phyloP scores from a whole-genome alignment of 2,888 invertebrate species.

The Catocala sponsa region DNA sequence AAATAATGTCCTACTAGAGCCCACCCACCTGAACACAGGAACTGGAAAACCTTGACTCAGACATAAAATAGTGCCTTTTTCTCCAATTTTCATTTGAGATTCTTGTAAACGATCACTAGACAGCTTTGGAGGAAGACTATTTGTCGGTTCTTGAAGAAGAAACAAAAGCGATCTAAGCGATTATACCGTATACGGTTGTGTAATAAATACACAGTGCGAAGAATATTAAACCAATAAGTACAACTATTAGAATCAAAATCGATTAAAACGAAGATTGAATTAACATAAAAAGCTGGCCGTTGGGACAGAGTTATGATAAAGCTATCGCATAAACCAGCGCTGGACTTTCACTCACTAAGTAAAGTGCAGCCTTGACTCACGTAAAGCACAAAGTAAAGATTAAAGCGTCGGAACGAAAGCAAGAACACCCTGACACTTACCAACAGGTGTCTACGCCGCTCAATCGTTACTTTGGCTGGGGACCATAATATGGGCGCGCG shows the following conservation, averaged over 20 bases:
- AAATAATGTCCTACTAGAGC: constrained; percentile 34
- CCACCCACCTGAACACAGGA: constrained; percentile 91
- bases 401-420: constrained; percentile 84
- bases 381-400: constrained; percentile 87
- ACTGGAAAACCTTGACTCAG: constrained; percentile 93
- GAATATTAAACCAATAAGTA: constrained; percentile 33
- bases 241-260: constrained; percentile 31
- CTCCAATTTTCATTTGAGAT: constrained; percentile 67
- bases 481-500: constrained; percentile 76
- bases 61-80: constrained; percentile 88
- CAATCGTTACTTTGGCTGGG: constrained; percentile 87
- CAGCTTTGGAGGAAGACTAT: constrained; percentile 90
- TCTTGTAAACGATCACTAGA: constrained; percentile 88
- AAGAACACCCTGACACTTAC: constrained; percentile 88
- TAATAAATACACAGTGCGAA: constrained; percentile 42
- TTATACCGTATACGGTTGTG: constrained; percentile 42
- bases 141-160: constrained; percentile 89
- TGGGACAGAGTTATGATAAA: constrained; percentile 55
- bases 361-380: constrained; percentile 72
- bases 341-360: constrained; percentile 49
- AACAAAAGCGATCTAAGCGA: constrained; percentile 53
- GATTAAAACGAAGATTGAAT: constrained; percentile 43
- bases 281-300: constrained; percentile 52
- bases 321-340: constrained; percentile 59
- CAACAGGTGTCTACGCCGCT: constrained; percentile 85